Base-by-base conservation (phyloP, 37 sponge, comb jelly and placozoan species). In the Oopsacas minuta region DNA sequence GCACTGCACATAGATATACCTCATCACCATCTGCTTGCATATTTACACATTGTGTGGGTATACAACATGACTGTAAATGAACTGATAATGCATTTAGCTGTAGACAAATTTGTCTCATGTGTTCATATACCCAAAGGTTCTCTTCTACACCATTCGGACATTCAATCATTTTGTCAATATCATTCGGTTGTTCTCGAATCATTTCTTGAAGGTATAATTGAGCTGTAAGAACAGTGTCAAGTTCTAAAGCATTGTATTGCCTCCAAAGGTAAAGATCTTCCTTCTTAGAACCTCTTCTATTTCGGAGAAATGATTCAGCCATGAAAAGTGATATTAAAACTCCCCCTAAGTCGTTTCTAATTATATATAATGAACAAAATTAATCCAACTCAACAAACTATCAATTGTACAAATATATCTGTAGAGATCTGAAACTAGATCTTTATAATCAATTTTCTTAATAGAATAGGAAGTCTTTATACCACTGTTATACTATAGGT, bases 1-100 rank as follows among this genome's bases (percentile, higher is more conserved):
- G 99, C 10, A 92, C 99, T 23, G 99, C 99, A 88, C 99, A 97
- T 37, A 97, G 91, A 88, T 91, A 97, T 3, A 97, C 93, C 95
- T 94, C 95, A 84, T 95, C 89, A 39, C 92, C 95, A 36, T 92
- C 93, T 32, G 95, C 95, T 0, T 90, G 95, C 99, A 97, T 97
- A 83, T 94, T 92, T 7, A 61, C 75, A 61, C 75, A 61, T 34
- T 61, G 36, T 83, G 86, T 0, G 91, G 91, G 86, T 90, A 90
- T 83, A 91, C 91, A 52, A 85, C 92, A 7, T 86, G 52, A 84
- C 37, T 94, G 95, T 17, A 97, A 85, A 36, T 82, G 85, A 30
- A 97, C 99, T n/a, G 94, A 90, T 52, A 97, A 32, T n/a, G 52
- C 82, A 83, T 97, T 97, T 37, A 97, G 84, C 85, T 97, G 89